Evolutionary conservation across 2,113 vertebrate species (phyloP).

Genomic region (Syngnathus floridae): DNA sequence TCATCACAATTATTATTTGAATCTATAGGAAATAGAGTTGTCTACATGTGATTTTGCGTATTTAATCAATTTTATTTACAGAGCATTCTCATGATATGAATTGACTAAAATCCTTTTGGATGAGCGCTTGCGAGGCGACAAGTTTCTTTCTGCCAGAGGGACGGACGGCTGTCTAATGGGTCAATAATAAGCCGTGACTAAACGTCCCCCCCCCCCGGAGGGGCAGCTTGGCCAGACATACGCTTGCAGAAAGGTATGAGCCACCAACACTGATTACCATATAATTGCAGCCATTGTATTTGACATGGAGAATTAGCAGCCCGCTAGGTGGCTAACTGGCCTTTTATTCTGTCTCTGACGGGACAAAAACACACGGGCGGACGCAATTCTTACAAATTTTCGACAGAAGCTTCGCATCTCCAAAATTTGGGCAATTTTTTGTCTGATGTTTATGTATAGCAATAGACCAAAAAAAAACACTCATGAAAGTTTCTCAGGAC

Average conservation of each 20-base stretch:
- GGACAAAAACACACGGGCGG: slow-evolving; percentile 44
- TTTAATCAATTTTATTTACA: too few species aligned
- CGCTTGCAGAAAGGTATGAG: slow-evolving; percentile 70
- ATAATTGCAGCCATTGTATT: slow-evolving; percentile 90
- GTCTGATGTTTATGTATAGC: neutral
- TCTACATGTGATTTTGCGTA: neutral
- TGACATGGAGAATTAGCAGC: slow-evolving; percentile 77
- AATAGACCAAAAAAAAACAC: neutral
- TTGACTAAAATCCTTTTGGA: slow-evolving; percentile 34
- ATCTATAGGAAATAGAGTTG: neutral
- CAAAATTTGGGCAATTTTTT: neutral
- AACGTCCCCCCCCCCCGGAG: slow-evolving; percentile 61
- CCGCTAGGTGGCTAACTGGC: slow-evolving; percentile 73
- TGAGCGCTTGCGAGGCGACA: slow-evolving; percentile 54
- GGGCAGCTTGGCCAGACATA: slow-evolving; percentile 72
- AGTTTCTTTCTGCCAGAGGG: slow-evolving; percentile 65
- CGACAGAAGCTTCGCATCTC: neutral
- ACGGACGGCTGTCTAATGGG: slow-evolving; percentile 72
- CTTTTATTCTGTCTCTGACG: slow-evolving; percentile 59
- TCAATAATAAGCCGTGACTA: slow-evolving; percentile 78
- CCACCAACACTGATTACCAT: slow-evolving; percentile 86
- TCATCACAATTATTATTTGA: neutral
- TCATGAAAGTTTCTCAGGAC: neutral
- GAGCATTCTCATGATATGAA: neutral
- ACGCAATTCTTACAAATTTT: slow-evolving; percentile 9